Conservation (phyloP, 2,797 vertebrate genomes). For the Sebastes diploproa region DNA sequence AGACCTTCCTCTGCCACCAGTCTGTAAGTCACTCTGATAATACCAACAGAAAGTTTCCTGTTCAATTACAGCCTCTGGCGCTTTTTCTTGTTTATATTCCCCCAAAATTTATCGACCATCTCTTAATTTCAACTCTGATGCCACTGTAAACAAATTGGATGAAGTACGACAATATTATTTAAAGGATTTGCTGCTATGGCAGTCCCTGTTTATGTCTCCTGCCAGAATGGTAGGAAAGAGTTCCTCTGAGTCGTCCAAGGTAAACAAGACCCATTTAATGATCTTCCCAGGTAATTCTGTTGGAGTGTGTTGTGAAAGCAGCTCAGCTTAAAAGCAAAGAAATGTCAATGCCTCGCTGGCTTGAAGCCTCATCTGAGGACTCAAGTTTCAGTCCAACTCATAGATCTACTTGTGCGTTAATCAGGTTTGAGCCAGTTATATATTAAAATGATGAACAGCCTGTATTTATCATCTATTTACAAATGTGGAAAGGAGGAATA, state of each 20-base stretch:
- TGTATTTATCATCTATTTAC: neutral
- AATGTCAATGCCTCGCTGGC: slow-evolving; percentile 9
- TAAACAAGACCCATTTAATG: slow-evolving; percentile 59
- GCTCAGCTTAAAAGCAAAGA: slow-evolving; percentile 10
- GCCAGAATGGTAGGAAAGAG: slow-evolving; percentile 59
- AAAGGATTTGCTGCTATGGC: slow-evolving; percentile 32
- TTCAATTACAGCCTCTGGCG: slow-evolving; percentile 9
- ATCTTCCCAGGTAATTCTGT: slow-evolving; percentile 57
- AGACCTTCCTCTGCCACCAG: neutral
- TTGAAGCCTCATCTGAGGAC: neutral
- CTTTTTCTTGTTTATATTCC: slow-evolving; percentile 47
- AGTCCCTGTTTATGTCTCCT: slow-evolving; percentile 30
- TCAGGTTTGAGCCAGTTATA: neutral
- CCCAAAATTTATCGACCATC: slow-evolving; percentile 36
- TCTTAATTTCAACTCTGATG: slow-evolving; percentile 41
- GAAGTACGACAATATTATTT: slow-evolving; percentile 57
- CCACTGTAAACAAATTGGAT: slow-evolving; percentile 54
- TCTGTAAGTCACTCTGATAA: slow-evolving; percentile 6
- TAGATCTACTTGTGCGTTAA: neutral
- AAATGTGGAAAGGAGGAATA: neutral
- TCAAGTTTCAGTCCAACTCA: neutral
- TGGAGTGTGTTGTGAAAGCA: slow-evolving; percentile 34
- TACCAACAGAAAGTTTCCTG: slow-evolving; percentile 17
- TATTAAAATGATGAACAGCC: neutral
- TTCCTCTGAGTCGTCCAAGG: slow-evolving; percentile 54